These are phyloP conservation scores for Hypena proboscidalis DNA, from an alignment of 2,888 invertebrate genomes.

Conservation along the genomic window DNA sequence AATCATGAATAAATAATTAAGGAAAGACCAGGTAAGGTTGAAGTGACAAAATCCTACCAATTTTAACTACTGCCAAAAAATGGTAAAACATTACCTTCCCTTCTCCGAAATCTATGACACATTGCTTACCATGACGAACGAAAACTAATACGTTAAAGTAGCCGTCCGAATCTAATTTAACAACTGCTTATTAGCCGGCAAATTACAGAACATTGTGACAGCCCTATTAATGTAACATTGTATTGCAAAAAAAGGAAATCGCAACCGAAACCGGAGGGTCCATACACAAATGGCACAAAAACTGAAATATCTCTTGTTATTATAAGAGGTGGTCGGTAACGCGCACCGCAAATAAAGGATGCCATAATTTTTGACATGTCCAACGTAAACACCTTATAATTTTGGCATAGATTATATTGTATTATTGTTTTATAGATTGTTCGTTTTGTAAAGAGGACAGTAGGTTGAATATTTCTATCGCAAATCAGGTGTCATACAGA, in stretches of 20 bases:
- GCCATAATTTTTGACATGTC: constrained; percentile 74
- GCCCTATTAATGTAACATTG: constrained; percentile 41
- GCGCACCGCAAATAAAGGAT: constrained; percentile 65
- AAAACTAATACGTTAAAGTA: constrained; percentile 20
- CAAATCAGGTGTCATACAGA: no score
- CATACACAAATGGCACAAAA: constrained; percentile 76
- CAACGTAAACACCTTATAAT: constrained; percentile 72
- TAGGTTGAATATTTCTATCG: no score
- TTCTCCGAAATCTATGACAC: neutral
- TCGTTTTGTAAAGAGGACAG: no score
- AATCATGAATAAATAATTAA: no score
- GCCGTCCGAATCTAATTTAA: constrained; percentile 29
- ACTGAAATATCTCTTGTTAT: constrained; percentile 60
- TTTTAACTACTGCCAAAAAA: no score
- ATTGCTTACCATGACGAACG: neutral
- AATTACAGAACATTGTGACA: constrained; percentile 53
- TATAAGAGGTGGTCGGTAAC: constrained; percentile 67
- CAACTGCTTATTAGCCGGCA: constrained; percentile 44
- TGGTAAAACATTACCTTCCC: neutral
- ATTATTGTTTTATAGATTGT: neutral
- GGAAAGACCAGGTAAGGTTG: no score
- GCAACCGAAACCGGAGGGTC: constrained; percentile 63
- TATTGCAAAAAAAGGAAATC: constrained; percentile 57
- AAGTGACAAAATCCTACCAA: no score
- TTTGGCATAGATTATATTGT: constrained; percentile 54